Conservation (phyloP, 2,888 invertebrate species). For the Kryphioiulus occultus region DNA sequence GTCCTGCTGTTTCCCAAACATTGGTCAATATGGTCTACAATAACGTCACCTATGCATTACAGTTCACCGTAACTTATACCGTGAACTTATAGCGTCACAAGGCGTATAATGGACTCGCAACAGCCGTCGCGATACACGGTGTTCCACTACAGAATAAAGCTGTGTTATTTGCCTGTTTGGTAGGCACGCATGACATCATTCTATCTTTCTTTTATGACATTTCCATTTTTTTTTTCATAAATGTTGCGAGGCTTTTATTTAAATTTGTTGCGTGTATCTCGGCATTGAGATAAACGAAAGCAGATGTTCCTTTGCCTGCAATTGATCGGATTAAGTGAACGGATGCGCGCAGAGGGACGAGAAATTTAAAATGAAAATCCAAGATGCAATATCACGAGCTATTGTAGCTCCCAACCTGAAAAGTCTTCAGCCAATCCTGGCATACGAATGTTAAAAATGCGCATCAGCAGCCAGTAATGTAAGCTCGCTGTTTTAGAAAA, state of each 20-base stretch:
- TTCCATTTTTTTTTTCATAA: neutral
- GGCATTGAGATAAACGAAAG: conserved; percentile 5
- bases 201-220: conserved; percentile 5
- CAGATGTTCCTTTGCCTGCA: conserved; percentile 5
- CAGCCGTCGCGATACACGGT: neutral
- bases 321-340: conserved; percentile 5
- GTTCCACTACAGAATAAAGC: neutral
- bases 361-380: conserved; percentile 5
- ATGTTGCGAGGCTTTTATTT: conserved; percentile 5
- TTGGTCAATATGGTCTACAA: too few relatives aligned
- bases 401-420: too few relatives aligned
- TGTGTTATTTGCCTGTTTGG: neutral
- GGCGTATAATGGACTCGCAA: neutral
- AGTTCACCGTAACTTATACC: neutral
- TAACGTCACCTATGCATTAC: too few relatives aligned
- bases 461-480: neutral
- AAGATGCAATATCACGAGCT: neutral
- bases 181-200: neutral
- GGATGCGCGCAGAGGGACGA: neutral
- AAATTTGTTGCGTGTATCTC: neutral
- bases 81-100: neutral
- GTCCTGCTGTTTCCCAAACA: too few relatives aligned
- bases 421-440: neutral
- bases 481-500: neutral
- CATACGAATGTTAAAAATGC: neutral